Evolutionary conservation across 1,140 invertebrate species (phyloP).

Genomic region (Brachystomella parvula): DNA sequence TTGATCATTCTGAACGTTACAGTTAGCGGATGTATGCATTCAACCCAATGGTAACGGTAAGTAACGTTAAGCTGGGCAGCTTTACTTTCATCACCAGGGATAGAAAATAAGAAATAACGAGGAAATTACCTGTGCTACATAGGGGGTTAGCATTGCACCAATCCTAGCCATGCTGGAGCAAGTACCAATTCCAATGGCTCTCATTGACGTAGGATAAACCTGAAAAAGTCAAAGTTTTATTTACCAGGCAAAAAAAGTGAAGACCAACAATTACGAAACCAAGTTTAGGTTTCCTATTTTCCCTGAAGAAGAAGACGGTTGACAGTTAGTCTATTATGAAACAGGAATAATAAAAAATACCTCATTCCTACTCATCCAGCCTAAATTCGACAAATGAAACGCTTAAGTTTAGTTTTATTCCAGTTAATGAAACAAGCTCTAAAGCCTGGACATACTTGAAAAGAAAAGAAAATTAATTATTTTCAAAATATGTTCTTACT

Average conservation of each 20-base stretch:
- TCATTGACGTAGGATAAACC: constrained; percentile 78
- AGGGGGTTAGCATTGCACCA: constrained; percentile 86
- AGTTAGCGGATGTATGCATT: too few species aligned
- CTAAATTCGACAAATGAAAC: too few species aligned
- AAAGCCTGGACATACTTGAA: too few species aligned
- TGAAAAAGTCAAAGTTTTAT: constrained; percentile 36
- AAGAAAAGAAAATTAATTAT: too few species aligned
- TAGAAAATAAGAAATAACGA: not conserved
- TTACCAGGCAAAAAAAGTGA: constrained; percentile 31
- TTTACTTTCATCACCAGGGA: not conserved
- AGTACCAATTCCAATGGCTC: constrained; percentile 77
- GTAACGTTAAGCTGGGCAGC: not conserved
- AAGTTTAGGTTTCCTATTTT: constrained; percentile 4
- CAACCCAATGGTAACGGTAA: not conserved
- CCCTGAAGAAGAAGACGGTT: not conserved
- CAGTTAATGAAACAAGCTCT: too few species aligned
- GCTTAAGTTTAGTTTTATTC: too few species aligned
- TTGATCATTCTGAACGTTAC: not conserved
- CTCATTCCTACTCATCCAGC: too few species aligned
- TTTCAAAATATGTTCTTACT: too few species aligned
- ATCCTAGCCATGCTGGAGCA: constrained; percentile 83
- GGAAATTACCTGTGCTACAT: constrained; percentile 72
- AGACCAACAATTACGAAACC: not conserved
- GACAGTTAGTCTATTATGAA: not conserved
- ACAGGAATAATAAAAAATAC: not conserved